Base-by-base conservation (phyloP, 2,113 vertebrate species). In the Psilopogon haemacephalus region DNA sequence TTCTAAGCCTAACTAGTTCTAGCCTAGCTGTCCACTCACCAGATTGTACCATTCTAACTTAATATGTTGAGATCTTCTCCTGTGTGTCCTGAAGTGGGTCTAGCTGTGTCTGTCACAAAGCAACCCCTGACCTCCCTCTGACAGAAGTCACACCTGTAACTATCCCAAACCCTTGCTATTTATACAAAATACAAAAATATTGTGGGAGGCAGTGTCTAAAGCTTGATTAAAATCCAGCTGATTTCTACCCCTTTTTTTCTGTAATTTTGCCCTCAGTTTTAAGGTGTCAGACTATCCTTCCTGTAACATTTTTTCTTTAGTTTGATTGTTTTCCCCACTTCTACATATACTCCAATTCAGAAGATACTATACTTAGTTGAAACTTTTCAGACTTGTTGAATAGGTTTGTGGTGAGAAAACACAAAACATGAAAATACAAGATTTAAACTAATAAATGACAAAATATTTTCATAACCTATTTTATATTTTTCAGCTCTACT, bases 401-500 rank as follows among this genome's bases (percentile, higher is more conserved):
- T 10, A 52, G 4, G 1, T 44, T 88, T 72, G 0, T 23, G 27
- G 35, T 73, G 15, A 72, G 27, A 37, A 30, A 78, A 69, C 42
- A 52, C 3, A 84, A 77, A 83, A 52, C 4, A 1, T 80, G 15
- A 59, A 33, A 55, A 37, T 27, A 27, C 1, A 11, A 70, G 8
- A 35, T 55, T 65, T 44, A n/a, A 84, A 75, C 14, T 20, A 5
- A 84, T 50, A 77, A 58, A 58, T 50, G 18, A 9, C 4, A 21
- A 76, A 56, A 44, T 76, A 1, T 75, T 15, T 83, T 93, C 23
- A 90, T 27, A 79, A n/a, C 4, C 3, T 67, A 11, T 50, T 91
- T 95, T 74, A 9, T 96, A 35, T 97, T 95, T 97, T 98, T 81
- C 97, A 99, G 99, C 98, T 93, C 97, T 98, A 93, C 98, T 99